Evolutionary conservation across 2,113 vertebrate species (phyloP).

Genomic region (Rhipidura dahli): DNA sequence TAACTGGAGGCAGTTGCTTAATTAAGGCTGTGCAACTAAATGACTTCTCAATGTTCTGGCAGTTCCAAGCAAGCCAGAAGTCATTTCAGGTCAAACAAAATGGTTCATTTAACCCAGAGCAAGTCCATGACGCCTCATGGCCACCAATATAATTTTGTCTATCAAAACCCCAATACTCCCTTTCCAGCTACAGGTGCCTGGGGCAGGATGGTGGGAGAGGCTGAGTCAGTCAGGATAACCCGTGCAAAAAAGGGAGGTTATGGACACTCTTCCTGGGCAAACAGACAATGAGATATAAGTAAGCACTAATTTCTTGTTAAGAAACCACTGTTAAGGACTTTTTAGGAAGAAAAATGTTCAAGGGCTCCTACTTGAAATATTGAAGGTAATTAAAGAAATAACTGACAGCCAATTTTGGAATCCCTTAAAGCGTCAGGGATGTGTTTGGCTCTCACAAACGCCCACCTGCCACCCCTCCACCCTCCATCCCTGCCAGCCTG

Average conservation of each 20-base stretch:
- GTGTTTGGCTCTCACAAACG: accelerated
- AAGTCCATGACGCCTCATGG: not conserved
- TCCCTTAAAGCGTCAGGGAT: accelerated
- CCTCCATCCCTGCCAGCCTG: not conserved
- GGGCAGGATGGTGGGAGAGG: not conserved
- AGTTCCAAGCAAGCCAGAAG: slow-evolving; percentile 1
- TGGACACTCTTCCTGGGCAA: not conserved
- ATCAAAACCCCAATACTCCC: not conserved
- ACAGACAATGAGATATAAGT: accelerated
- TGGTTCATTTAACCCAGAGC: not conserved
- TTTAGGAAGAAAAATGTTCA: not conserved
- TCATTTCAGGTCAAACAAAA: not conserved
- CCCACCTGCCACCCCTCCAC: not conserved
- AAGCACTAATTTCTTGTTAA: not conserved
- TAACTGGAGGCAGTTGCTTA: slow-evolving; percentile 42
- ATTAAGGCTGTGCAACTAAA: slow-evolving; percentile 26
- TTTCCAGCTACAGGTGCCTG: not conserved
- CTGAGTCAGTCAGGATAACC: not conserved
- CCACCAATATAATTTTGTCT: not conserved
- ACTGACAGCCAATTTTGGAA: too few relatives aligned
- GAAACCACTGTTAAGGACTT: not conserved
- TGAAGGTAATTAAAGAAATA: not conserved
- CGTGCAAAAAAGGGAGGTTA: accelerated
- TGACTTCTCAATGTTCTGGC: slow-evolving; percentile 1
- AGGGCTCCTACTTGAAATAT: not conserved